phyloP scores from a whole-genome alignment of 2,888 invertebrate genomes.

The Campopleginae sp. region DNA sequence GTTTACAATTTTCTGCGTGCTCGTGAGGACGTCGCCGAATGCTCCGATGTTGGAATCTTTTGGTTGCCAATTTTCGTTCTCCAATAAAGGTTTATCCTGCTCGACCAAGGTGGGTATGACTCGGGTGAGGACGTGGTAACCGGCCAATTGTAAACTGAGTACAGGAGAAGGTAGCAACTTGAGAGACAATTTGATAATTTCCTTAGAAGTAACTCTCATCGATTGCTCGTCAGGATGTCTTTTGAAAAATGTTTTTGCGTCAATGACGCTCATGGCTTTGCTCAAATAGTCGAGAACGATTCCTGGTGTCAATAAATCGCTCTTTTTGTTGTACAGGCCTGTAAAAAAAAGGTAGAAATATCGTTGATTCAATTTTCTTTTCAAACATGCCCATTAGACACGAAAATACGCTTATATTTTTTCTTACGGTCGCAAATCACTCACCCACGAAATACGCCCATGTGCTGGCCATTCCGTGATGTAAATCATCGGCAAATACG shows the following conservation, averaged over 20 bases:
- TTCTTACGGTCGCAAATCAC: not conserved
- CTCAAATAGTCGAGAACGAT: constrained; percentile 77
- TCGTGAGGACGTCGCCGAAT: constrained; percentile 82
- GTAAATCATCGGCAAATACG: constrained; percentile 89
- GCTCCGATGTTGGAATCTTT: constrained; percentile 83
- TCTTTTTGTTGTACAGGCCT: constrained; percentile 75
- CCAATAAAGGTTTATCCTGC: constrained; percentile 83
- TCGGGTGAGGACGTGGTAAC: constrained; percentile 84
- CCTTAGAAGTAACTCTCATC: constrained; percentile 58
- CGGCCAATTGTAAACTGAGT: constrained; percentile 84
- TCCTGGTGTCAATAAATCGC: constrained; percentile 69
- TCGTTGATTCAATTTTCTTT: constrained; percentile 12
- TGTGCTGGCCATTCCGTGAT: constrained; percentile 85
- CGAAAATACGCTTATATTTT: constrained; percentile 10
- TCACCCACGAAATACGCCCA: constrained; percentile 84
- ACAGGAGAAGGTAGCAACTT: constrained; percentile 82
- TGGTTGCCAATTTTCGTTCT: constrained; percentile 83
- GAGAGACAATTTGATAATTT: constrained; percentile 81
- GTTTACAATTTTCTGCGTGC: constrained; percentile 85
- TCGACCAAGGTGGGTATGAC: constrained; percentile 84
- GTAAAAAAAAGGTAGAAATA: constrained; percentile 14
- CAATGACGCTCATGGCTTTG: constrained; percentile 76
- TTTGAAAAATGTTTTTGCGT: constrained; percentile 74
- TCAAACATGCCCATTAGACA: constrained; percentile 42
- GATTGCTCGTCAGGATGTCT: constrained; percentile 51